These are phyloP conservation scores for Baryphthengus martii DNA, from an alignment of 2,113 vertebrate genomes.

Conservation along the genomic window DNA sequence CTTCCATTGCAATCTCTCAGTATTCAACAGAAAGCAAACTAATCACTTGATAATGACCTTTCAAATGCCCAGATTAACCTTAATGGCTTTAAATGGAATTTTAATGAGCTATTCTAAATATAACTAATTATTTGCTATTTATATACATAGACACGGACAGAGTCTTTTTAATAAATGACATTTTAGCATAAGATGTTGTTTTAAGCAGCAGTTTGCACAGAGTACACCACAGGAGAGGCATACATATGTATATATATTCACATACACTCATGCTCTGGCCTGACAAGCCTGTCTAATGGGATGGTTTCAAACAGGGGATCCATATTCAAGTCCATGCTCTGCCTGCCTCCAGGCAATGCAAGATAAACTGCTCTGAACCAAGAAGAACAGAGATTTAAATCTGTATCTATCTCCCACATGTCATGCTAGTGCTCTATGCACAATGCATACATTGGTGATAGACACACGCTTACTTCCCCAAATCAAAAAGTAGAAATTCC, in stretches of 20 bases:
- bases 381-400: neutral
- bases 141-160: neutral
- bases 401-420: neutral
- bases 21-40: neutral
- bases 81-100: conserved; percentile 16
- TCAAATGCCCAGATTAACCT: neutral
- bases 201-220: neutral
- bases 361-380: neutral
- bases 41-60: conserved; percentile 4
- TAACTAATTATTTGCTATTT: conserved; percentile 4
- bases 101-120: neutral
- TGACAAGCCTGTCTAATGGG: neutral
- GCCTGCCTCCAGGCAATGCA: neutral
- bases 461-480: neutral
- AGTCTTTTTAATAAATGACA: neutral
- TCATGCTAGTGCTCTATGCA: neutral
- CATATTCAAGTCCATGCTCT: neutral
- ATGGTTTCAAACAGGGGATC: neutral
- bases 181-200: neutral
- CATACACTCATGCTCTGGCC: neutral
- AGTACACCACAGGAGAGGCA: neutral
- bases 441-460: neutral
- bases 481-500: neutral
- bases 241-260: neutral
- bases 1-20: neutral